Conservation (phyloP, 2,888 invertebrate species). For the Matsumyia berberina region DNA sequence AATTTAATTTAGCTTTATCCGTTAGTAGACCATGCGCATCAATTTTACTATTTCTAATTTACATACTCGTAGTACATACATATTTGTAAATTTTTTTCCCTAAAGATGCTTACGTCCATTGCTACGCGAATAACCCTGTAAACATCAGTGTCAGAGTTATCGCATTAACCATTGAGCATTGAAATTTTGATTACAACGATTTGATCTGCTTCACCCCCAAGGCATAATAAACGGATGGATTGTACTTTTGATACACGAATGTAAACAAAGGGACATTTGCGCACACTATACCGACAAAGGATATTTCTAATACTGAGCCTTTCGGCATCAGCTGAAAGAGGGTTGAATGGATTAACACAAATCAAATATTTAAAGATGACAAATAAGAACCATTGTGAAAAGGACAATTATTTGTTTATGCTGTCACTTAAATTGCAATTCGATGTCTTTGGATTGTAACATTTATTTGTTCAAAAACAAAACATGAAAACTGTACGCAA, state of each 20-base stretch:
- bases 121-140: conserved; percentile 40
- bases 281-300: conserved; percentile 55
- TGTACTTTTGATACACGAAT: conserved; percentile 63
- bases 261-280: conserved; percentile 69
- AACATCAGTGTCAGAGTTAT: conserved; percentile 63
- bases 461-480: conserved; percentile 60
- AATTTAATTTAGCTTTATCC: neutral
- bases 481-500: conserved; percentile 46
- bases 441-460: conserved; percentile 80
- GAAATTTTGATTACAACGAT: conserved; percentile 71
- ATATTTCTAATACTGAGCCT: conserved; percentile 62
- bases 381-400: conserved; percentile 78
- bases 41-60: neutral
- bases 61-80: too few relatives aligned
- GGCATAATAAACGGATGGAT: conserved; percentile 64
- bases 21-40: conserved; percentile 1
- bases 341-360: conserved; percentile 74
- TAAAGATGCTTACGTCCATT: too few relatives aligned
- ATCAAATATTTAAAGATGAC: conserved; percentile 75
- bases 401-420: conserved; percentile 83
- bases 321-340: conserved; percentile 48
- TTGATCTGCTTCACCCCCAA: conserved; percentile 58
- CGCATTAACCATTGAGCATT: conserved; percentile 63
- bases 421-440: conserved; percentile 84
- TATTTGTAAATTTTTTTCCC: too few relatives aligned